Conservation (phyloP, 2,888 invertebrate species). For the Epistrophella euchroma region DNA sequence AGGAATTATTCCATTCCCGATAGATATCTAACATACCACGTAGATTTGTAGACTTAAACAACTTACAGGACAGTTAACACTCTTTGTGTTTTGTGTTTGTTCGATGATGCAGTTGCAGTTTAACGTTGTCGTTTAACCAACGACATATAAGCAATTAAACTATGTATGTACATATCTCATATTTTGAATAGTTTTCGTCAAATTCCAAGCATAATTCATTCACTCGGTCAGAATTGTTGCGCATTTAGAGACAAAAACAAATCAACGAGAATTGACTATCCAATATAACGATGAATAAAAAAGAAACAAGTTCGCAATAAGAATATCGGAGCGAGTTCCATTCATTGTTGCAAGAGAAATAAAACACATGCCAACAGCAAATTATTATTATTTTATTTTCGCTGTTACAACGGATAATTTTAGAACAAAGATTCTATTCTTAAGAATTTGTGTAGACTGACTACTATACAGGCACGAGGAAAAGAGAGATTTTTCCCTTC, state of each 20-base stretch:
- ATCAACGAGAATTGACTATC: background rate
- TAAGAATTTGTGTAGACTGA: constrained; percentile 10
- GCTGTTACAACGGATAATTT: constrained; percentile 58
- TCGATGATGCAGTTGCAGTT: constrained; percentile 17
- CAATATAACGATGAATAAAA: background rate
- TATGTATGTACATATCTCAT: constrained; percentile 35
- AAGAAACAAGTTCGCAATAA: constrained; percentile 22
- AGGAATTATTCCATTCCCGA: constrained; percentile 38
- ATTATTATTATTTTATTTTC: constrained; percentile 47
- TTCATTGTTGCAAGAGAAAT: constrained; percentile 28
- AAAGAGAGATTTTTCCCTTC: constrained; percentile 2
- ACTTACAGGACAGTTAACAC: constrained; percentile 30
- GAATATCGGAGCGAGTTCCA: constrained; percentile 31
- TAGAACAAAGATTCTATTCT: constrained; percentile 71
- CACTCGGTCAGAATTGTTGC: constrained; percentile 22
- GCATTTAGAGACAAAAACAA: constrained; percentile 11
- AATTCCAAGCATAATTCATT: constrained; percentile 41
- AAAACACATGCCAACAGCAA: constrained; percentile 51
- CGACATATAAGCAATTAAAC: constrained; percentile 44
- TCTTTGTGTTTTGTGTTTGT: constrained; percentile 45
- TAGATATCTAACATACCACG: background rate
- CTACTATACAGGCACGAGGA: background rate
- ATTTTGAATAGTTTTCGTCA: constrained; percentile 30
- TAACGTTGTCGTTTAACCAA: background rate
- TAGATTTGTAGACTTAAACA: background rate